Conservation (phyloP, 2,797 vertebrate species). For the Coccyzus lansbergi region DNA sequence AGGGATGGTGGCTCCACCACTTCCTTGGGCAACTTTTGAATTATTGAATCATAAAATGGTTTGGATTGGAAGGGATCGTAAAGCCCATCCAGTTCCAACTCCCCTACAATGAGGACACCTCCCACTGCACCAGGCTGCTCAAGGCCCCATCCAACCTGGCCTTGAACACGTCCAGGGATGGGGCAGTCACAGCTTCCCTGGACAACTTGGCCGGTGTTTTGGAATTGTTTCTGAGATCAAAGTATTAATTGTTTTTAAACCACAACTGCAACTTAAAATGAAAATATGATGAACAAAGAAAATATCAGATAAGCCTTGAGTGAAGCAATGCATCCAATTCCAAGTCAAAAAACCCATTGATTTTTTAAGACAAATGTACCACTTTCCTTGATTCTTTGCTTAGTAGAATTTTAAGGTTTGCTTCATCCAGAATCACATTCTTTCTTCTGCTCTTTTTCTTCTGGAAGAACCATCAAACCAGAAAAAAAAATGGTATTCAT, state of each 20-base stretch:
- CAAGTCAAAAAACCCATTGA: not conserved
- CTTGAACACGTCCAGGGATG: no score
- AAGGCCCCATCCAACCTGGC: no score
- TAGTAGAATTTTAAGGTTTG: not conserved
- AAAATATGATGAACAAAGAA: not conserved
- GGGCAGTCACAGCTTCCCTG: no score
- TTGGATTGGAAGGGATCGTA: no score
- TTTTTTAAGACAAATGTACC: not conserved
- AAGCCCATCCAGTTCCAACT: no score
- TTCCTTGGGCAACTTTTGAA: no score
- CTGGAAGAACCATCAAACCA: not conserved
- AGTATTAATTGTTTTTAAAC: not conserved
- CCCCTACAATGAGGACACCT: no score
- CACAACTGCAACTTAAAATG: not conserved
- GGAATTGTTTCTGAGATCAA: not conserved
- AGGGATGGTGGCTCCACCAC: no score
- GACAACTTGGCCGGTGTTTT: no score
- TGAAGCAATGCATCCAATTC: not conserved
- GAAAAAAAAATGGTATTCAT: not conserved
- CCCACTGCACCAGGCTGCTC: no score
- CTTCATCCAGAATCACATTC: not conserved
- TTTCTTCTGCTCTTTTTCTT: not conserved
- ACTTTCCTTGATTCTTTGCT: not conserved
- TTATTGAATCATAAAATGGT: no score
- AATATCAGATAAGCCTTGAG: not conserved